Percentiles rank a stretch among this genome's conserved stretches.
These are phyloP conservation scores for Holothuria glaberrima DNA, from an alignment of 35 echinoderm and acorn worm genomes.

Conservation along the genomic window DNA sequence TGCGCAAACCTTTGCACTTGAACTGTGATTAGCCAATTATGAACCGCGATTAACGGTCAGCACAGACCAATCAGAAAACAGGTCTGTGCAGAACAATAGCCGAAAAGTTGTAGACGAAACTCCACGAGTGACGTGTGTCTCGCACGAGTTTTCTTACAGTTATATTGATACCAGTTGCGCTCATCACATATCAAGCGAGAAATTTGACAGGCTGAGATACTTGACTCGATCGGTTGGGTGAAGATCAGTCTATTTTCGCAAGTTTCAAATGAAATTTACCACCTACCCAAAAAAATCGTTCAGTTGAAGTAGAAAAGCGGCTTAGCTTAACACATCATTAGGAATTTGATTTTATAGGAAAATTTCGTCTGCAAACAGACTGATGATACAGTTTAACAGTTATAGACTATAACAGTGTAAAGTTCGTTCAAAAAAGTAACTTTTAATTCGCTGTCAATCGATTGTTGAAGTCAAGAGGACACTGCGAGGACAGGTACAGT, in stretches of 20 bases:
- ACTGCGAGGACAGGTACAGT: neutral
- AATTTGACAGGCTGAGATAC: conserved; percentile 26
- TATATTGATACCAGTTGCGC: conserved; percentile 25
- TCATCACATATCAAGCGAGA: conserved; percentile 45
- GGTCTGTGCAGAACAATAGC: conserved; percentile 19
- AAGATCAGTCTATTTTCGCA: conserved; percentile 14
- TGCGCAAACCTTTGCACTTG: neutral
- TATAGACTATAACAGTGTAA: no score
- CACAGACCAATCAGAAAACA: conserved; percentile 30
- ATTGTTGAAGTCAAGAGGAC: neutral
- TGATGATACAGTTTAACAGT: no score
- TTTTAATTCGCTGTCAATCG: no score
- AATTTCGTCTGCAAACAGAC: no score
- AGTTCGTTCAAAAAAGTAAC: no score
- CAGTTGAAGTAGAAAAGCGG: conserved; percentile 16
- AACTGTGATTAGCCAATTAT: conserved; percentile 5
- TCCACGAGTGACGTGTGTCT: conserved; percentile 17
- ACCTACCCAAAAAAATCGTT: conserved; percentile 16
- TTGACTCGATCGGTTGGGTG: conserved; percentile 26
- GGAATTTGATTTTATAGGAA: no score
- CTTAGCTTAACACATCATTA: no score
- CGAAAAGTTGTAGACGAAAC: conserved; percentile 3
- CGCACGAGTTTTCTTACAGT: conserved; percentile 23
- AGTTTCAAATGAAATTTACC: conserved; percentile 28
- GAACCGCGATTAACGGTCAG: neutral